Evolutionary conservation across 2,888 invertebrate genomes (phyloP).

Genomic region (Horisme vitalbata): DNA sequence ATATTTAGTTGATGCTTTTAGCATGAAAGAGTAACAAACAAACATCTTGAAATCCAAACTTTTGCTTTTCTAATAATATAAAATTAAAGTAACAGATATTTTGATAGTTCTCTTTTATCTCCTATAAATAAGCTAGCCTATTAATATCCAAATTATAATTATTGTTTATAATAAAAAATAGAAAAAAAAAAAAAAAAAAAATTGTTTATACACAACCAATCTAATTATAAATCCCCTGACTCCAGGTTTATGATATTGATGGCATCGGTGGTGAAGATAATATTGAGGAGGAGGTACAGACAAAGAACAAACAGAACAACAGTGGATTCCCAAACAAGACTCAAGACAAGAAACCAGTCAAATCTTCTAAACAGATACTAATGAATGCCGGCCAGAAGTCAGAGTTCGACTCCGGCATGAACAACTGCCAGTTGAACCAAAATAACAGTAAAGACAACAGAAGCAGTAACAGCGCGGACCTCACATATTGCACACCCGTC

Average conservation of each 20-base stretch:
- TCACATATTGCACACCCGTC: conserved; percentile 74
- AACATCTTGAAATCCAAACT: too few species aligned
- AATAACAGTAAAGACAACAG: conserved; percentile 55
- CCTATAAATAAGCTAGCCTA: too few species aligned
- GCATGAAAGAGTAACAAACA: too few species aligned
- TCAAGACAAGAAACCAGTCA: conserved; percentile 56
- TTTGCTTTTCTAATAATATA: too few species aligned
- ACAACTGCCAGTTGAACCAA: conserved; percentile 71
- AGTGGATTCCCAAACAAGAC: conserved; percentile 51
- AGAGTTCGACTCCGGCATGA: conserved; percentile 78
- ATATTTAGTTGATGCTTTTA: too few species aligned
- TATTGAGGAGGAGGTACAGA: conserved; percentile 59
- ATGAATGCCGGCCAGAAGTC: conserved; percentile 77
- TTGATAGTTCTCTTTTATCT: too few species aligned
- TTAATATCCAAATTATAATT: too few species aligned
- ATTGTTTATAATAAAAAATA: too few species aligned
- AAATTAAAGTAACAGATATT: too few species aligned
- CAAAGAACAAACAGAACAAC: conserved; percentile 46
- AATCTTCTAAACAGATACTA: conserved; percentile 76
- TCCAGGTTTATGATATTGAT: conserved; percentile 78
- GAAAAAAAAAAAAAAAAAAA: too few species aligned
- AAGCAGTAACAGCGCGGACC: conserved; percentile 57
- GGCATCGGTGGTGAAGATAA: conserved; percentile 71
- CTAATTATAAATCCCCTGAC: conserved; percentile 10
- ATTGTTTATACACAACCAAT: too few species aligned